Evolutionary conservation across 2,113 vertebrate genomes (phyloP).

Genomic region (Rhynchomys soricoides): DNA sequence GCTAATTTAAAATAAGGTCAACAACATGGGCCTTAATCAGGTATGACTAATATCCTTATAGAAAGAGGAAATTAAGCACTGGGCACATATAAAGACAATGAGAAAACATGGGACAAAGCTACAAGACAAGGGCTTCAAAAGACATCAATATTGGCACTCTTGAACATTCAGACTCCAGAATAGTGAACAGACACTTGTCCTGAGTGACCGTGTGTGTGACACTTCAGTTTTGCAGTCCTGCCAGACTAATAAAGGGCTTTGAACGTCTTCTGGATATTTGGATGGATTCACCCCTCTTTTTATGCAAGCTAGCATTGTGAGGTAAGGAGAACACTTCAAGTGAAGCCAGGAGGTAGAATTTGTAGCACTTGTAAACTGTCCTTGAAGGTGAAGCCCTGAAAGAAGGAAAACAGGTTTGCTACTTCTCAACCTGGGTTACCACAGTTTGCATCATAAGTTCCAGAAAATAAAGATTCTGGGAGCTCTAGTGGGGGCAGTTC

Average conservation of each 20-base stretch:
- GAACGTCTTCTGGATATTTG: neutral
- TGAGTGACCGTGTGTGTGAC: neutral
- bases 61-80: neutral
- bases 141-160: neutral
- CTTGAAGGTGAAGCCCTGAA: neutral
- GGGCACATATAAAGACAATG: neutral
- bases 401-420: neutral
- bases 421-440: neutral
- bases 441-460: neutral
- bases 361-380: neutral
- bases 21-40: neutral
- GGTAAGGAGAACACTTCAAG: neutral
- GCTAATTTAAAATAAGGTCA: constrained; percentile 22
- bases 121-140: neutral
- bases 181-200: neutral
- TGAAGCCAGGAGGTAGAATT: neutral
- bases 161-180: neutral
- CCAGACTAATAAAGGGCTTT: neutral
- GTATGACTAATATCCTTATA: neutral
- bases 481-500: neutral
- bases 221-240: neutral
- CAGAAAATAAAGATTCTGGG: constrained; percentile 13
- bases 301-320: neutral
- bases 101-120: neutral
- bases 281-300: neutral